Conservation (phyloP, 2,113 vertebrate species). For the Larimichthys crocea region DNA sequence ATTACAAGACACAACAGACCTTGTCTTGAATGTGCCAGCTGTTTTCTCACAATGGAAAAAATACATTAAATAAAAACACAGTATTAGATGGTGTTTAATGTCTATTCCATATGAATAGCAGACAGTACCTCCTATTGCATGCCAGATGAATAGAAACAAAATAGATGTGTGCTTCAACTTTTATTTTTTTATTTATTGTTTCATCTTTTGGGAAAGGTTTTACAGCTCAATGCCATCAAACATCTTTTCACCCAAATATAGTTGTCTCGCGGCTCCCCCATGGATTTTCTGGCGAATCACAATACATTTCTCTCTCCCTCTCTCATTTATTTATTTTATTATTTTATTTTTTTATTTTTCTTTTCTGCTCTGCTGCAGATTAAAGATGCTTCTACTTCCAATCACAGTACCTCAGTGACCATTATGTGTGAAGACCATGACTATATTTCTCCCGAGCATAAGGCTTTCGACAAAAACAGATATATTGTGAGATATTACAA, state of each 20-base stretch:
- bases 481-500: conserved; percentile 40
- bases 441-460: conserved; percentile 21
- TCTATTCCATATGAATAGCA: not conserved
- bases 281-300: conserved; percentile 30
- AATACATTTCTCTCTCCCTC: conserved; percentile 27
- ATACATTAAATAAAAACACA: not conserved
- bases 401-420: conserved; percentile 35
- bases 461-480: conserved; percentile 19
- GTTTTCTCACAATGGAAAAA: not conserved
- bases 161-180: conserved; percentile 1
- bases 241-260: conserved; percentile 31
- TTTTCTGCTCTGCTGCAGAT: conserved; percentile 27
- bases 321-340: not conserved
- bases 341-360: no score
- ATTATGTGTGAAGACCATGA: conserved; percentile 38
- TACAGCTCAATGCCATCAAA: conserved; percentile 37
- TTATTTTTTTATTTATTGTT: not conserved
- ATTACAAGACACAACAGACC: not conserved
- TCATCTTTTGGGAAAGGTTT: conserved; percentile 27
- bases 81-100: not conserved
- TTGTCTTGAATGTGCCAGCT: not conserved
- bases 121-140: not conserved
- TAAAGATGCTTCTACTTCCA: conserved; percentile 27
- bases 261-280: not conserved
- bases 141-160: conserved; percentile 11